A percentile compares a stretch with the other conserved stretches of the same genome.
phyloP scores from a whole-genome alignment of 2,797 vertebrate species.

The Chromis chromis region DNA sequence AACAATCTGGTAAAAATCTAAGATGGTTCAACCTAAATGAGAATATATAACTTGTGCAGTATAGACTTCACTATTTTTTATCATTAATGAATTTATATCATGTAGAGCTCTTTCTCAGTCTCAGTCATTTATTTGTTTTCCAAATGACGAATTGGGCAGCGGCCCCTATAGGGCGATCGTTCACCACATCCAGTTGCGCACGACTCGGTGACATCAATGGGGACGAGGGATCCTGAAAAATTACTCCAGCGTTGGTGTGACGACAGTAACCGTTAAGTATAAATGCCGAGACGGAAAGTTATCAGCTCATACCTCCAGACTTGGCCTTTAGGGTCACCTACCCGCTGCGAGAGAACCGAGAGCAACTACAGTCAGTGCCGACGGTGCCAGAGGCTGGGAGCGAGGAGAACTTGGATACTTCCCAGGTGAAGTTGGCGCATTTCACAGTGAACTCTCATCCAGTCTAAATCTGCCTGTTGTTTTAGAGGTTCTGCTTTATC shows the following conservation, averaged over 20 bases:
- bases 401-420: slow-evolving; percentile 40
- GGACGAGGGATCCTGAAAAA: slow-evolving; percentile 75
- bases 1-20: neutral
- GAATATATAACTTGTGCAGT: neutral
- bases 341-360: slow-evolving; percentile 50
- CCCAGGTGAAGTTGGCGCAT: slow-evolving; percentile 57
- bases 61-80: neutral
- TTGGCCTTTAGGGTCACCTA: slow-evolving; percentile 75
- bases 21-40: neutral
- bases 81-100: slow-evolving; percentile 20
- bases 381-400: slow-evolving; percentile 26
- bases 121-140: slow-evolving; percentile 34
- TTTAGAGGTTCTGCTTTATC: neutral
- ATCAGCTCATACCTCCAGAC: slow-evolving; percentile 75
- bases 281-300: slow-evolving; percentile 74
- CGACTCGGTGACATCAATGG: slow-evolving; percentile 82
- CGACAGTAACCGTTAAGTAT: slow-evolving; percentile 79
- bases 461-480: neutral
- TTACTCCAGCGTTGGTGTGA: slow-evolving; percentile 76
- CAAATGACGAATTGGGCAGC: slow-evolving; percentile 50
- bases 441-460: neutral
- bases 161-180: slow-evolving; percentile 56
- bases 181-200: slow-evolving; percentile 62
- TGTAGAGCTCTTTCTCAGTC: neutral
- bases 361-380: slow-evolving; percentile 27